Evolutionary conservation across 2,113 vertebrate genomes (phyloP).

Genomic region (Tetrax tetrax): DNA sequence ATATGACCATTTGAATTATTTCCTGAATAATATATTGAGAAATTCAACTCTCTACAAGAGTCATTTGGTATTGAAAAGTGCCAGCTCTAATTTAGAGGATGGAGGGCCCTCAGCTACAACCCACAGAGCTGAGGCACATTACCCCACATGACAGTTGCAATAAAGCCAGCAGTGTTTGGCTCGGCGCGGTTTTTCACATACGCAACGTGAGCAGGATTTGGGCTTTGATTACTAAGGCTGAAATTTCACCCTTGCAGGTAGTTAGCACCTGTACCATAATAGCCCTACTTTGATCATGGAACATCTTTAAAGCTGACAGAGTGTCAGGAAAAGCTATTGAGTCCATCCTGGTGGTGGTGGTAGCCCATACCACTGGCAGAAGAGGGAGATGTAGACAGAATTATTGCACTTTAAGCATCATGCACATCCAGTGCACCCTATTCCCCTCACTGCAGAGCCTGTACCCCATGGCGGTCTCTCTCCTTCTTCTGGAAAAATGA

Average conservation of each 20-base stretch:
- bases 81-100: background rate
- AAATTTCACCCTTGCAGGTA: background rate
- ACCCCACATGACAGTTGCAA: background rate
- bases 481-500: background rate
- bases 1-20: background rate
- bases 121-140: background rate
- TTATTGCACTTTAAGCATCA: background rate
- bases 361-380: background rate
- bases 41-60: background rate
- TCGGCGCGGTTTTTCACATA: background rate
- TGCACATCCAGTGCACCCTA: background rate
- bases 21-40: background rate
- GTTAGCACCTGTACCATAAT: background rate
- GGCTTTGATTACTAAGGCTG: background rate
- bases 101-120: background rate
- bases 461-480: background rate
- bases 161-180: background rate
- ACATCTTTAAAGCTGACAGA: background rate
- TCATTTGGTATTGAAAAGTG: background rate
- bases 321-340: background rate
- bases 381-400: background rate
- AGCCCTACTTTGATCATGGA: background rate
- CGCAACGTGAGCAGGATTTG: background rate
- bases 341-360: background rate
- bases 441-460: background rate